Evolutionary conservation across 2,797 vertebrate species (phyloP), one percentile per base, ranked within the genome.

Genomic region (Sebastes glaucus): DNA sequence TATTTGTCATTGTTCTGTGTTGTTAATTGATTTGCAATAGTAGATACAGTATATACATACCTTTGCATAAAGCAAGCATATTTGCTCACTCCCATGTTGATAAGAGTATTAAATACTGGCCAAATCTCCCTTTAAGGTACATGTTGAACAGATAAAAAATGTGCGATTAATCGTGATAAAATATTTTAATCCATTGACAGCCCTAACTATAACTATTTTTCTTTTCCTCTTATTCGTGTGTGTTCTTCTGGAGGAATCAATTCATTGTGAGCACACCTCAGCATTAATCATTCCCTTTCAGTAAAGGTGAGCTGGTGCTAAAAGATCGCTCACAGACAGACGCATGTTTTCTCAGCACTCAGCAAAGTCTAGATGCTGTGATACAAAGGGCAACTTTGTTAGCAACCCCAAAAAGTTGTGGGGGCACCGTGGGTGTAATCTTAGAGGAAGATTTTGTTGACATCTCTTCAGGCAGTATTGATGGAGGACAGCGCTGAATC

Each of bases 391-490:
- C 13, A 78, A 59, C 52, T 60, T 63, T 61, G 75, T 64, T 33
- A 73, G 59, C 69, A 57, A 38, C 16, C 30, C 5, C 16, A 22
- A 59, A 71, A 80, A 35, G 59, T 62, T 76, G 25, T 2, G 3
- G 38, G 11, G 32, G 60, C 32, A 63, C n/a, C 70, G 9, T 32
- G 32, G 59, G 27, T 78, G 18, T 81, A 56, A 81, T 73, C n/a
- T 80, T 52, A 32, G 27, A 69, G 65, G 35, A 78, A 30, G 69
- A 52, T 33, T 78, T 81, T 87, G 80, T 74, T 81, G 80, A 64
- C 76, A 63, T 77, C 25, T 73, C 71, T 76, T 71, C 63, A 84
- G 78, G 83, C 80, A 35, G 52, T 56, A 55, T 59, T 77, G 77
- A 83, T 62, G 59, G 66, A 71, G 80, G 70, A 73, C 81, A 75